Evolutionary conservation across 2,797 vertebrate species (phyloP), one percentile per base, ranked within the genome.

Genomic region (Crocidura indochinensis): DNA sequence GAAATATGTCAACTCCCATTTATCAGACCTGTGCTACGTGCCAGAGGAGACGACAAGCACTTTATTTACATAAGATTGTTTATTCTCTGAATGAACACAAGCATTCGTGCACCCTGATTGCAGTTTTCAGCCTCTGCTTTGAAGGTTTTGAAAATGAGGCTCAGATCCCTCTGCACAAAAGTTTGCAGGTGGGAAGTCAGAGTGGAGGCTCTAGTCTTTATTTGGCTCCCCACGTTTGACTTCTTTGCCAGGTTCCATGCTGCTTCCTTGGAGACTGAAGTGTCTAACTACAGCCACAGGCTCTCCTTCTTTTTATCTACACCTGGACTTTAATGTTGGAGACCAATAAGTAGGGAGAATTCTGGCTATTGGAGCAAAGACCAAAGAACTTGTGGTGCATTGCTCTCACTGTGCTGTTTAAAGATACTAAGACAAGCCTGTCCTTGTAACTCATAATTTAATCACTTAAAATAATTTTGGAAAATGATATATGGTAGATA

Each of bases 1-100:
- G 81, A 76, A 75, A 64, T 15, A n/a, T 91, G 47, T 80, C 78
- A 87, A 4, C 69, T 19, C 15, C 27, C 67, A 26, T 49, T 44
- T 31, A 71, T 75, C 44, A 84, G 64, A 68, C 3, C 4, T 31
- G 26, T 27, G 8, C 65, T 44, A 2, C 22, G 73, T 80, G 26
- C n/a, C 46, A 9, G 53, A 67, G 11, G 44, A 10, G 5, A 12
- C n/a, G 47, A 85, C 19, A 20, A 65, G 73, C 20, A 12, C 19
- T 49, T 51, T 10, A 6, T 11, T 8, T 14, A 14, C 44, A 8
- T 24, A 22, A 1, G 8, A 49, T 49, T 60, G 26, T 53, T 81
- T 27, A 5, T 22, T 86, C 56, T 69, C 29, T 44, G 12, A 2
- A 9, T 10, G 10, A 27, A 38, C 24, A 49, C 8, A 1, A 47